Percentiles rank a stretch among this genome's conserved stretches.
Conservation (phyloP, 2,113 vertebrate species). For the Fulica atra region DNA sequence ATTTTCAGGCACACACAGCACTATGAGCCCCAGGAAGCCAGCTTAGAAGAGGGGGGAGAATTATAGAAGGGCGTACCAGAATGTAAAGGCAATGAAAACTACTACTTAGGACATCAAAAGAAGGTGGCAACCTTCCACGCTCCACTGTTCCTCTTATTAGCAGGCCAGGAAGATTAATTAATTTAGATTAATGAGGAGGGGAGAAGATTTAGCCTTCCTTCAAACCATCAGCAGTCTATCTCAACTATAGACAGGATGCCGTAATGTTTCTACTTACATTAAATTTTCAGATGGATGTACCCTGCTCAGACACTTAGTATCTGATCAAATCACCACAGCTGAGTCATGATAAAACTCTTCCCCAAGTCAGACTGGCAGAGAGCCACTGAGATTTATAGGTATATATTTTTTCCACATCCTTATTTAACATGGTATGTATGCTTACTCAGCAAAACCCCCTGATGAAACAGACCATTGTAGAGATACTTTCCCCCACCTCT, state of each 20-base stretch:
- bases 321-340: background rate
- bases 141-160: background rate
- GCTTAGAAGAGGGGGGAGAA: background rate
- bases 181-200: background rate
- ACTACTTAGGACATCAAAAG: background rate
- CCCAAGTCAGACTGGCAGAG: background rate
- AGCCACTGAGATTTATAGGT: background rate
- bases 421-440: background rate
- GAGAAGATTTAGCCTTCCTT: background rate
- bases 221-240: background rate
- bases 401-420: background rate
- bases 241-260: background rate
- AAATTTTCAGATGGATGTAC: background rate
- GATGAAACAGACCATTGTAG: background rate
- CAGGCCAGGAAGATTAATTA: background rate
- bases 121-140: background rate
- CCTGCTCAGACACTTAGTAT: background rate
- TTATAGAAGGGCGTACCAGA: background rate
- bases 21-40: background rate
- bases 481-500: background rate
- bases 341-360: background rate
- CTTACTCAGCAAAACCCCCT: background rate
- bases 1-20: background rate
- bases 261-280: background rate
- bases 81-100: background rate